Evolutionary conservation across 2,797 vertebrate species (phyloP).

Genomic region (Helicolenus hilgendorfi): DNA sequence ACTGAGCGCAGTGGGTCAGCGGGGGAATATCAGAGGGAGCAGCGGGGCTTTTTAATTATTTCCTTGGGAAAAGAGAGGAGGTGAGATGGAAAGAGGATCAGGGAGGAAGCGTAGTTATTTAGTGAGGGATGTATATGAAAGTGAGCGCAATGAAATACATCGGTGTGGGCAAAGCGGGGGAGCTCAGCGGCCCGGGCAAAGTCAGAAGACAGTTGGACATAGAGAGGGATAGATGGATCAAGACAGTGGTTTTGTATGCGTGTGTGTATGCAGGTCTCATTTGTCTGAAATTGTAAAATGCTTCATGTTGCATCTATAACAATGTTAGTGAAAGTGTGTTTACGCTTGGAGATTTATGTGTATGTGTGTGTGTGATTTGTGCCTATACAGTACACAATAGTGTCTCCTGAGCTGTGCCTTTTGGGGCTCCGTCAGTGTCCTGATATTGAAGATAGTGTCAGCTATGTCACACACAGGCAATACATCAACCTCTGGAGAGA

Average conservation of each 20-base stretch:
- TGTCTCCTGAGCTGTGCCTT: neutral
- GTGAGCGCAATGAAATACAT: conserved; percentile 35
- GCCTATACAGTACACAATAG: neutral
- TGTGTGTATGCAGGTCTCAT: conserved; percentile 26
- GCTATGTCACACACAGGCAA: neutral
- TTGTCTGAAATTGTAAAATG: no score
- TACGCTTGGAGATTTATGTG: neutral
- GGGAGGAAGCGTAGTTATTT: conserved; percentile 84
- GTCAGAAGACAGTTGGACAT: neutral
- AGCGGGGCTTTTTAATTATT: conserved; percentile 89
- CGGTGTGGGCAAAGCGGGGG: neutral
- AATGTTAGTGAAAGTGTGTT: no score
- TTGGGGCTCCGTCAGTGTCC: neutral
- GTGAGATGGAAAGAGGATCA: conserved; percentile 82
- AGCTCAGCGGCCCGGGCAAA: neutral
- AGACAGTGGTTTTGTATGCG: neutral
- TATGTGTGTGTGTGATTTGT: neutral
- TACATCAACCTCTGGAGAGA: neutral
- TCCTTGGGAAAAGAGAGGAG: conserved; percentile 89
- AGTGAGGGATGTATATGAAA: conserved; percentile 79
- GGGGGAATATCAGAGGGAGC: conserved; percentile 76
- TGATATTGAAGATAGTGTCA: neutral
- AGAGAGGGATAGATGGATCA: neutral
- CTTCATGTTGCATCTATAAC: no score
- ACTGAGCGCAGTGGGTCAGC: conserved; percentile 36